Evolutionary conservation across 2,888 invertebrate genomes (phyloP).

Genomic region (Xestia sexstrigata): DNA sequence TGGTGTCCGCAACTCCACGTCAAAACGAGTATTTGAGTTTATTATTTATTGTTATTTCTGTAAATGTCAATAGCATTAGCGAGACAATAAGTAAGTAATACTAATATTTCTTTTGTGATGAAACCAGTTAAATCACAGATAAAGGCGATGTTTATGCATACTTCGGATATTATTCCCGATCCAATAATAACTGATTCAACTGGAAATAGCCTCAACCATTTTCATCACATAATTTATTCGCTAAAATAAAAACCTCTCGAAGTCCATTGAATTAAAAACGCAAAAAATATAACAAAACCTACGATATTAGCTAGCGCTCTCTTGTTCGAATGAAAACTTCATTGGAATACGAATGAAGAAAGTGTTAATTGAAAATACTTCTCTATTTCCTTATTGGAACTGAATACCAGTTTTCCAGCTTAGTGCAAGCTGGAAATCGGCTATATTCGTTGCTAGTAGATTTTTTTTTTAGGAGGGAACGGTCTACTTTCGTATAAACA

Average conservation of each 20-base stretch:
- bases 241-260: slow-evolving; percentile 15
- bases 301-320: slow-evolving; percentile 50
- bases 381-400: slow-evolving; percentile 57
- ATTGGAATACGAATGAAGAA: slow-evolving; percentile 66
- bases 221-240: slow-evolving; percentile 28
- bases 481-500: not conserved
- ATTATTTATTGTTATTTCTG: no score
- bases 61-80: not conserved
- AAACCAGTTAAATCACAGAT: no score
- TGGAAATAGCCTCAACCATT: slow-evolving; percentile 8
- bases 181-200: slow-evolving; percentile 16
- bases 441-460: not conserved
- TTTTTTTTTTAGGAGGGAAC: not conserved
- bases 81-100: not conserved
- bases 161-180: not conserved
- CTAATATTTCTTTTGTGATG: not conserved
- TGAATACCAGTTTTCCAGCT: no score
- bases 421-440: not conserved
- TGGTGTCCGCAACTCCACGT: no score
- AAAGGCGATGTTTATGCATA: not conserved
- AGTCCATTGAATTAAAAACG: slow-evolving; percentile 40
- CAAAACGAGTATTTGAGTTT: no score
- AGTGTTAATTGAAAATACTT: slow-evolving; percentile 71
- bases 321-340: slow-evolving; percentile 57
- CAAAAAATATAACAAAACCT: slow-evolving; percentile 50